Conservation (phyloP, 2,797 vertebrate species). For the Coregonus suidteri region DNA sequence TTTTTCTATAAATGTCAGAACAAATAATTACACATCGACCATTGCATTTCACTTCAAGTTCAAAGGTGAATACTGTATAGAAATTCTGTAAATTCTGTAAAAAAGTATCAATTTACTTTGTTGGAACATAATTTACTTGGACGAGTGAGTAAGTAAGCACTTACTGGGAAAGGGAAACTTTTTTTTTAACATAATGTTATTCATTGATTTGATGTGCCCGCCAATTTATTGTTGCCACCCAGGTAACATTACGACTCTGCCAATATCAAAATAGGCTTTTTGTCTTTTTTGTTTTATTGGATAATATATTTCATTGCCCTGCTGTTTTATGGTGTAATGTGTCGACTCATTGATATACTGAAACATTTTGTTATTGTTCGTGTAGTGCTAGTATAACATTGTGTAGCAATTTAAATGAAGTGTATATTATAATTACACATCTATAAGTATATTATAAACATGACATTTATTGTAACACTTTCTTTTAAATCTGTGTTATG, state of each 20-base stretch:
- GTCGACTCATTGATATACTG: neutral
- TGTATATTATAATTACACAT: no score
- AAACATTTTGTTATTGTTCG: no score
- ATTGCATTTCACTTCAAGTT: no score
- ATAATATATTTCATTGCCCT: neutral
- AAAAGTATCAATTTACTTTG: neutral
- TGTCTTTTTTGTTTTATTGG: neutral
- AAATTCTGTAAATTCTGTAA: neutral
- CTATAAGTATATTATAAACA: no score
- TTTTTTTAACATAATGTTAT: neutral
- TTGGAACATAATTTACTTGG: neutral
- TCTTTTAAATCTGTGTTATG: neutral
- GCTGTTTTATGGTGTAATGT: neutral
- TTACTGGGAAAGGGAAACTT: neutral
- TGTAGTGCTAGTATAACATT: no score
- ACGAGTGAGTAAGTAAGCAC: neutral
- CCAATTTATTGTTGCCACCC: neutral
- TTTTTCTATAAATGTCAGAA: neutral
- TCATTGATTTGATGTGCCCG: neutral
- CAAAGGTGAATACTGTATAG: no score
- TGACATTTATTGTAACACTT: neutral
- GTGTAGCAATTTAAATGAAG: no score
- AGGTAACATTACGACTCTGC: neutral
- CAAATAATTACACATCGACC: neutral
- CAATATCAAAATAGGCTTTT: neutral